These are phyloP conservation scores for Hippotragus niger DNA, from an alignment of 2,113 vertebrate genomes.

Conservation along the genomic window DNA sequence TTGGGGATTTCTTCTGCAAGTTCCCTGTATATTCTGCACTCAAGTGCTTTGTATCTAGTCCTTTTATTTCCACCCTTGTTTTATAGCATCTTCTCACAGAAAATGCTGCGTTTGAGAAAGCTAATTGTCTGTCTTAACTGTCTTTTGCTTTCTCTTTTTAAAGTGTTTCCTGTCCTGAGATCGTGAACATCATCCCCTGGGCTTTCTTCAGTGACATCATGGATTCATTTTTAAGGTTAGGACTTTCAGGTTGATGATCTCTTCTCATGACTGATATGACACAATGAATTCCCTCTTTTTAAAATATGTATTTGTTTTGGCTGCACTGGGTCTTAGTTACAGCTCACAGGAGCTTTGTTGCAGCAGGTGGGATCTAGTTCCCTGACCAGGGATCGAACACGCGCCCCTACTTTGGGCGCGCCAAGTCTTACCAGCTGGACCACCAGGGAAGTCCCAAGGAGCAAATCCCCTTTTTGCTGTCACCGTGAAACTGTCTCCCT, in stretches of 20 bases:
- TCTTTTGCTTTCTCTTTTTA: background rate
- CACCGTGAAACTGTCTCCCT: fast-evolving
- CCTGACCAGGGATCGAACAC: background rate
- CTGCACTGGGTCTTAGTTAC: background rate
- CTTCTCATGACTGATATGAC: background rate
- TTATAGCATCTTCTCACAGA: background rate
- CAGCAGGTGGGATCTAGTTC: background rate
- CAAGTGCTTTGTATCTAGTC: background rate
- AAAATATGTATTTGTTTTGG: background rate
- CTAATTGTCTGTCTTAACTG: background rate
- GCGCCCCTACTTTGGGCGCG: fast-evolving
- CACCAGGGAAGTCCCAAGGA: background rate
- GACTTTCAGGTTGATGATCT: background rate
- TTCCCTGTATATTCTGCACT: background rate
- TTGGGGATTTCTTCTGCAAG: background rate
- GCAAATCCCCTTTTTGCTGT: background rate
- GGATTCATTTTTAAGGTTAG: background rate
- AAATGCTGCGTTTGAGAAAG: background rate
- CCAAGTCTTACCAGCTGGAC: background rate
- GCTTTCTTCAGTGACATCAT: background rate
- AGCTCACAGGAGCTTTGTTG: background rate
- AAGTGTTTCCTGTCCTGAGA: background rate
- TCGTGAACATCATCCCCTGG: background rate
- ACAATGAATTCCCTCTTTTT: background rate
- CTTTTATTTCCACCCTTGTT: background rate